Conservation (phyloP, 2,888 invertebrate genomes). For the Sarcophaga rosellei region DNA sequence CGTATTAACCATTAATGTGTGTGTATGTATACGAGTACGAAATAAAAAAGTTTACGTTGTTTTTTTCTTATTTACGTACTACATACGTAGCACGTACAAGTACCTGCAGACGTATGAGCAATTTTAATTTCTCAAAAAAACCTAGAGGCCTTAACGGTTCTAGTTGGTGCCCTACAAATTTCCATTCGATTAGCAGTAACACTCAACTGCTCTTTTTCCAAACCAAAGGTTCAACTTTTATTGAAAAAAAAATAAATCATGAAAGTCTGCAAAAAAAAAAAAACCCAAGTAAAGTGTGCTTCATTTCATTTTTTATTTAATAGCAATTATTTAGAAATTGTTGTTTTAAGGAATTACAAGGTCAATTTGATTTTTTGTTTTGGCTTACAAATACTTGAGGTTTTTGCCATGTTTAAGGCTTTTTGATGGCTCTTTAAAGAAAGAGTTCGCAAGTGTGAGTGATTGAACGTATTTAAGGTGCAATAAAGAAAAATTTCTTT, state of each 20-base stretch:
- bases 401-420: background rate
- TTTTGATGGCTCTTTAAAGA: background rate
- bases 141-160: background rate
- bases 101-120: constrained; percentile 7
- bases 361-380: constrained; percentile 50
- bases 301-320: constrained; percentile 13
- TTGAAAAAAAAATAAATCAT: constrained; percentile 24
- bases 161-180: background rate
- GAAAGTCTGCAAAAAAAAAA: constrained; percentile 49
- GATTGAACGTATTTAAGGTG: constrained; percentile 29
- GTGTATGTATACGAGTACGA: background rate
- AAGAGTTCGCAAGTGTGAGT: constrained; percentile 2
- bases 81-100: background rate
- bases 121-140: background rate
- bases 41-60: background rate
- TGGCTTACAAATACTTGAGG: constrained; percentile 22
- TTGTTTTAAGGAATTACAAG: constrained; percentile 43
- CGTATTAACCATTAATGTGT: constrained; percentile 31
- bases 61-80: constrained; percentile 33
- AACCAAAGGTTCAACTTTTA: background rate
- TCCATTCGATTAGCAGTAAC: no score
- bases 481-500: constrained; percentile 48
- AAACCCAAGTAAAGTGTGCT: constrained; percentile 29
- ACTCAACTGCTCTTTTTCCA: no score
- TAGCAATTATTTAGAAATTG: constrained; percentile 37